Percentiles rank a stretch among this genome's conserved stretches.
These are phyloP conservation scores for Drosophila malerkotliana DNA, from an alignment of 1,140 invertebrate species.

Conservation along the genomic window DNA sequence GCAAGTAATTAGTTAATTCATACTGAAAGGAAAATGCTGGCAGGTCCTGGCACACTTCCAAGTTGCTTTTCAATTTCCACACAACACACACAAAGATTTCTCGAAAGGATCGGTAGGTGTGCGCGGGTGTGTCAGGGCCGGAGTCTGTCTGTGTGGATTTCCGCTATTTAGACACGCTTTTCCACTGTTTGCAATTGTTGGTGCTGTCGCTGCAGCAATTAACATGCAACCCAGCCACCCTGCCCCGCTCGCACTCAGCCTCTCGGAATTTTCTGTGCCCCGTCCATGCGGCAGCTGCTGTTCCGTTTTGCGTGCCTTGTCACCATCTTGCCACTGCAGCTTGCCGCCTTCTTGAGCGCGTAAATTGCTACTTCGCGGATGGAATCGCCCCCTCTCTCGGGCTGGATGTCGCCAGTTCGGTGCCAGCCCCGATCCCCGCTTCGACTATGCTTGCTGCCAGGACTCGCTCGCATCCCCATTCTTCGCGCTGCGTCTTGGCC, in stretches of 20 bases:
- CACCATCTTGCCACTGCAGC: slow-evolving; percentile 57
- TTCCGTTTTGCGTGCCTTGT: slow-evolving; percentile 71
- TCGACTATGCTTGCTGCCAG: slow-evolving; percentile 32
- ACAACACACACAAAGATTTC: slow-evolving; percentile 47
- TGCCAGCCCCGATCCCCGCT: background rate
- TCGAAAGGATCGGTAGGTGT: slow-evolving; percentile 6
- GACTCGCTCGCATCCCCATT: slow-evolving; percentile 19
- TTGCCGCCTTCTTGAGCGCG: slow-evolving; percentile 67
- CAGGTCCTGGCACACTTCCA: slow-evolving; percentile 12
- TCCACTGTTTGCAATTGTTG: slow-evolving; percentile 64
- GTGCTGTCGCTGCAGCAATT: slow-evolving; percentile 63
- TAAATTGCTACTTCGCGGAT: slow-evolving; percentile 78
- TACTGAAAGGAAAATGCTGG: slow-evolving; percentile 17
- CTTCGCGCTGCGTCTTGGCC: slow-evolving; percentile 34
- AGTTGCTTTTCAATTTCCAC: slow-evolving; percentile 64
- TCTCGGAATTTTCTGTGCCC: slow-evolving; percentile 11
- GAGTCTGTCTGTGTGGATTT: slow-evolving; percentile 40
- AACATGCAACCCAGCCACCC: slow-evolving; percentile 60
- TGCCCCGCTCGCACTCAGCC: slow-evolving; percentile 4
- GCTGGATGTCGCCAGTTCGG: slow-evolving; percentile 12
- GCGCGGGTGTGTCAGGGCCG: slow-evolving; percentile 17
- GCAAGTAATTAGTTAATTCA: slow-evolving; percentile 3
- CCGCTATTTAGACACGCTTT: slow-evolving; percentile 77
- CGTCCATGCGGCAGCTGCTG: slow-evolving; percentile 23
- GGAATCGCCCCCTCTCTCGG: background rate